A percentile compares a stretch with the other conserved stretches of the same genome.
Conservation (phyloP, 2,888 invertebrate species). For the Sipunculus nudus region DNA sequence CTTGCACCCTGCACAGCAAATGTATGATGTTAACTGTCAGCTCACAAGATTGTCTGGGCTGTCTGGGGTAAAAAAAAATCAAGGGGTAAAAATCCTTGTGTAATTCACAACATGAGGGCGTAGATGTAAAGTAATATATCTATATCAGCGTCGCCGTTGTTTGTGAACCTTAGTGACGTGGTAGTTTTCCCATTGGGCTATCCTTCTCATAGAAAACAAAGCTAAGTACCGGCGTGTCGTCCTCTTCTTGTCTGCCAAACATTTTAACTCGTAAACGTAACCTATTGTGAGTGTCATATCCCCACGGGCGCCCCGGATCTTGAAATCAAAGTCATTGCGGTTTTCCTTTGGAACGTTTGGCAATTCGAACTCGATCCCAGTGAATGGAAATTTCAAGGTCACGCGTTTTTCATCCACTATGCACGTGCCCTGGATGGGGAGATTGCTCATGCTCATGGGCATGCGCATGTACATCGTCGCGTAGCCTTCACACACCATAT, state of each 20-base stretch:
- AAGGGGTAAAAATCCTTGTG: too few species aligned
- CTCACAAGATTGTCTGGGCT: too few species aligned
- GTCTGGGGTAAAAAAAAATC: too few species aligned
- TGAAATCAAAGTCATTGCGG: conserved; percentile 39
- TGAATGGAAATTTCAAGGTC: conserved; percentile 43
- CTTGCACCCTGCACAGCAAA: too few species aligned
- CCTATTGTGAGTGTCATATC: conserved; percentile 41
- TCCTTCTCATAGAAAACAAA: conserved; percentile 36
- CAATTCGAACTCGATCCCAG: conserved; percentile 41
- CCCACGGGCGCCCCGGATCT: conserved; percentile 38
- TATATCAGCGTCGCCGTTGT: too few species aligned
- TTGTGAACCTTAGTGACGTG: conserved; percentile 27
- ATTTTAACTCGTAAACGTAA: conserved; percentile 29
- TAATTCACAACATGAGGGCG: too few species aligned
- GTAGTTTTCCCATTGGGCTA: conserved; percentile 38
- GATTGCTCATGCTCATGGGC: conserved; percentile 41
- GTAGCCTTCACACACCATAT: conserved; percentile 28
- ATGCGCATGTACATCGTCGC: conserved; percentile 46
- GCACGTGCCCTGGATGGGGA: conserved; percentile 39
- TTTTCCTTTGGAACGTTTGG: conserved; percentile 31
- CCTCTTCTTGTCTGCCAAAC: conserved; percentile 36
- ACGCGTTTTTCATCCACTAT: conserved; percentile 37
- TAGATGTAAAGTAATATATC: too few species aligned
- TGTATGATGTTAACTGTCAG: too few species aligned
- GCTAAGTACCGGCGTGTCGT: conserved; percentile 35